Evolutionary conservation across 2,888 invertebrate genomes (phyloP).

Genomic region (Andrena trimmerana): DNA sequence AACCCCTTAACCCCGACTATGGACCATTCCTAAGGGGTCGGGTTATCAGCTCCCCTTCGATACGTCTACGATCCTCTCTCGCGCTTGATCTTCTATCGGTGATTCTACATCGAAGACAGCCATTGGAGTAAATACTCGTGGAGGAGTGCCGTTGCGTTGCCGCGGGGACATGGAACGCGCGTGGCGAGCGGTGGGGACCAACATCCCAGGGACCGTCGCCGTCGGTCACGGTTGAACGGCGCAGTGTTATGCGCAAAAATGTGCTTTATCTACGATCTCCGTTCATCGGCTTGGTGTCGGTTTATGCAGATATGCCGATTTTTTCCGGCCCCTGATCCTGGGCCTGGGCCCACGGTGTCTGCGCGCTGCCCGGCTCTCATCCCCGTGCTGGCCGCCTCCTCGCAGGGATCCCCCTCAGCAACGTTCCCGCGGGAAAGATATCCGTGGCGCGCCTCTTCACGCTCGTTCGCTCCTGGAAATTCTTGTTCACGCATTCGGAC

Average conservation of each 20-base stretch:
- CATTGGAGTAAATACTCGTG: slow-evolving; percentile 30
- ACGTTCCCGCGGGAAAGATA: slow-evolving; percentile 18
- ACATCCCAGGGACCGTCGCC: slow-evolving; percentile 23
- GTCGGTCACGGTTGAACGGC: slow-evolving; percentile 61
- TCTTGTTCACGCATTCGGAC: slow-evolving; percentile 50
- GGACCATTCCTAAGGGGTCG: not conserved
- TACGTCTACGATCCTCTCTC: slow-evolving; percentile 15
- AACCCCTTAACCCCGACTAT: not conserved
- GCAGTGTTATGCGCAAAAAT: slow-evolving; percentile 61
- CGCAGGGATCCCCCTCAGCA: slow-evolving; percentile 1
- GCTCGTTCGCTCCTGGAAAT: slow-evolving; percentile 47
- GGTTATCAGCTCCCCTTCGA: slow-evolving; percentile 6
- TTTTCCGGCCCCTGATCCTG: slow-evolving; percentile 47
- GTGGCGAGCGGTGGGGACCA: not conserved
- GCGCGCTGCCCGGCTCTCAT: slow-evolving; percentile 12
- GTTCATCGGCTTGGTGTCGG: slow-evolving; percentile 45
- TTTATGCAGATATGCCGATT: slow-evolving; percentile 66
- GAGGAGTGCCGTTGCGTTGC: not conserved
- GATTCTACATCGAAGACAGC: slow-evolving; percentile 5
- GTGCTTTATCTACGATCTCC: slow-evolving; percentile 60
- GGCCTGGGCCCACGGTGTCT: slow-evolving; percentile 21
- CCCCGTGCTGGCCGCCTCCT: slow-evolving; percentile 40
- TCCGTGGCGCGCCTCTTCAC: slow-evolving; percentile 10
- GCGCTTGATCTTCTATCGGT: slow-evolving; percentile 12
- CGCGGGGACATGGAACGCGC: not conserved